Percentiles rank a stretch among this genome's conserved stretches.
These are phyloP conservation scores for Lepus americanus DNA, from an alignment of 2,113 vertebrate species.

Conservation along the genomic window DNA sequence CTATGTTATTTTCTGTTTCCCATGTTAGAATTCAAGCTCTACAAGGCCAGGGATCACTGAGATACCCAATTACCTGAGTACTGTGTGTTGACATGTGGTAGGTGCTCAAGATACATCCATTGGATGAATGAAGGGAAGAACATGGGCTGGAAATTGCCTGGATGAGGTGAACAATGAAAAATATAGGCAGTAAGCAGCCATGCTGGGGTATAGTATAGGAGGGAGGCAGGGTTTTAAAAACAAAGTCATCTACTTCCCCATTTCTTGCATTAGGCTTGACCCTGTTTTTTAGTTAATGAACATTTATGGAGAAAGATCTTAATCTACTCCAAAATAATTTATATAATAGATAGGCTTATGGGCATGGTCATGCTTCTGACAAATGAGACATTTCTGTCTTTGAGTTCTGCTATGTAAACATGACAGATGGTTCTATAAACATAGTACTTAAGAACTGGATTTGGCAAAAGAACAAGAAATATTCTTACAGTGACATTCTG, in stretches of 20 bases:
- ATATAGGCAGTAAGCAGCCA: background rate
- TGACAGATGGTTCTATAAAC: slow-evolving; percentile 80
- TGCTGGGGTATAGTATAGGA: background rate
- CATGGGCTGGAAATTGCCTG: background rate
- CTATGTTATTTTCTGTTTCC: background rate
- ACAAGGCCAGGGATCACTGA: background rate
- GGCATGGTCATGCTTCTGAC: slow-evolving; percentile 51
- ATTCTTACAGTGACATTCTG: slow-evolving; percentile 69
- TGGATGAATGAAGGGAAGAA: background rate
- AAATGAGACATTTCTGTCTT: slow-evolving; percentile 71
- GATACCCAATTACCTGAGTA: background rate
- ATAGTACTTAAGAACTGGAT: slow-evolving; percentile 71
- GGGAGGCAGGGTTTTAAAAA: slow-evolving; percentile 17
- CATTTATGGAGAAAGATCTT: slow-evolving; percentile 65
- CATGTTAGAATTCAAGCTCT: slow-evolving; percentile 7
- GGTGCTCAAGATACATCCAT: background rate
- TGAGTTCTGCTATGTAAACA: slow-evolving; percentile 78
- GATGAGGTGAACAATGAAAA: background rate
- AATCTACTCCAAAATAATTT: slow-evolving; percentile 77
- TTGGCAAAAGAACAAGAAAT: slow-evolving; percentile 73
- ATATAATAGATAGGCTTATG: slow-evolving; percentile 70
- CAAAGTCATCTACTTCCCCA: background rate
- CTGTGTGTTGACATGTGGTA: background rate
- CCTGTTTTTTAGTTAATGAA: slow-evolving; percentile 68
- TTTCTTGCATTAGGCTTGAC: slow-evolving; percentile 37